Base-by-base conservation (phyloP, 2,797 vertebrate genomes). In the Mus caroli region DNA sequence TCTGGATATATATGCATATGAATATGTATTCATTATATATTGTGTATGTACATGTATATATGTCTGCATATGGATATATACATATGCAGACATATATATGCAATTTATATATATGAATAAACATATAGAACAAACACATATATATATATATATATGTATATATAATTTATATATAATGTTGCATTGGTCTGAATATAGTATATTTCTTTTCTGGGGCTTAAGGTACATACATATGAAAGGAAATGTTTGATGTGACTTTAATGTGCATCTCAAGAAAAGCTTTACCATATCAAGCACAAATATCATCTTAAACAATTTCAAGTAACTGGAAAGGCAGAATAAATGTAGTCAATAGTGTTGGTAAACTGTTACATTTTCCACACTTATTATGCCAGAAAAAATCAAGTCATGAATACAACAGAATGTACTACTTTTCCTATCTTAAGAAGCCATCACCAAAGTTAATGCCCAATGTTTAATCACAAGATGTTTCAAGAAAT, bases 201-300 rank as follows among this genome's bases (percentile, higher is more conserved):
- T 8, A 10, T 60, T 60, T 60, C 24, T 60, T 60, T 60, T 60
- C 58, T 62, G 52, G 69, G 58, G 20, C 50, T 12, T 37, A 58
- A 15, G 17, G 6, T 43, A 58, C 12, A 40, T 28, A 31, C 9
- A 56, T 73, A 58, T 54, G 22, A 73, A 73, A 56, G 11, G 0
- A 58, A 56, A 56, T 73, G 26, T 75, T n/a, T 20, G n/a, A 26
- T 37, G 8, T 37, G 34, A 54, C 20, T 73, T 50, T 50, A 8
- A 50, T 50, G 24, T 73, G 85, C 20, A 67, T 88, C 24, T 88
- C 40, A 87, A 87, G 58, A 95, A 94, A 75, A 86, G 17, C 8
- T 15, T 64, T 17, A 26, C 54, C 40, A 89, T 94, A 84, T 94
- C 24, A 95, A 94, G 56, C 40, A 96, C 14, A 75, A 28, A 79